Base-by-base conservation (phyloP, 2,797 vertebrate genomes). In the Agapornis canus region DNA sequence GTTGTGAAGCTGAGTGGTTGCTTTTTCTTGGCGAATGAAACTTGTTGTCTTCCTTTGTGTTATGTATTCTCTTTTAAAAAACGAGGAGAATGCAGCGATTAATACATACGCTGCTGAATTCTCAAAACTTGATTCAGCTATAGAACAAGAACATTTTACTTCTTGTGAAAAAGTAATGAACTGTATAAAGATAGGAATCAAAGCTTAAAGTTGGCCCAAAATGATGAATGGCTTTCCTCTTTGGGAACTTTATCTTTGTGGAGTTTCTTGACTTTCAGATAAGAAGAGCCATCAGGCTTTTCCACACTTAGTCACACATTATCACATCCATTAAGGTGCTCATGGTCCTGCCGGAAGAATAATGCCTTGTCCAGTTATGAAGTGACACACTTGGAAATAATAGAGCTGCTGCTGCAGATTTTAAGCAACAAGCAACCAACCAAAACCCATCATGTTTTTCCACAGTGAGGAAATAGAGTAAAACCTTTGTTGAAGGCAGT, bases 131-230 rank as follows among this genome's bases (percentile, higher is more conserved):
- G 65, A 82, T 95, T 95, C 94, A 64, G 81, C 59, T 88, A 32
- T n/a, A 61, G 65, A 95, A 93, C 92, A 94, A 68, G 94, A 96
- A 89, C 79, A 92, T 92, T 97, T 95, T 95, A 37, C 83, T 96
- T 92, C 82, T 90, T 89, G 47, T 89, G 80, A 77, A 97, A 94
- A 93, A 86, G 42, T 90, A 97, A 97, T 96, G 89, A 97, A 76
- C 60, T 96, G 71, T 91, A 85, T 94, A 95, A 97, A 97, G 97
- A 96, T 35, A 95, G 94, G 97, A 93, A 88, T 94, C 83, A 96
- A 95, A 94, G 26, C 63, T 92, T 86, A 47, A 97, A 96, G 51
- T 76, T 93, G 70, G 17, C 26, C 95, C 8, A 43, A 90, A 88
- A 83, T 77, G 61, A 96, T 92, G 70, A 96, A 95, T 22, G 8